Evolutionary conservation across 2,113 vertebrate species (phyloP).

Genomic region (Dolichallabes microphthalmus): DNA sequence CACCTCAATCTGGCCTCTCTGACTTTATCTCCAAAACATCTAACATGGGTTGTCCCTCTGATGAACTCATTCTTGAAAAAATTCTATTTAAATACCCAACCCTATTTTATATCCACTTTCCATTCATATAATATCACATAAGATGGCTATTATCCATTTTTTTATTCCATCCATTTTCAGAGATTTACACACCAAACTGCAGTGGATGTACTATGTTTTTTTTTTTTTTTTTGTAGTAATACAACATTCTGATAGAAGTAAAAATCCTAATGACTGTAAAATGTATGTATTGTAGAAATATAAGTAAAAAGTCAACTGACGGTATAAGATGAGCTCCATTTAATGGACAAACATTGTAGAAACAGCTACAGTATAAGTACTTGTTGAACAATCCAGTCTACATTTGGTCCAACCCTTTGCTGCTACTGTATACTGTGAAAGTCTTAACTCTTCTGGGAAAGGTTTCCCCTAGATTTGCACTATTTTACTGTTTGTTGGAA

Average conservation of each 20-base stretch:
- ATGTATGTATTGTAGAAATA: not conserved
- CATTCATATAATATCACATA: not conserved
- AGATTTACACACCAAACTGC: not conserved
- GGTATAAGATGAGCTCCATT: not conserved
- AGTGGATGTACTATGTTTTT: not conserved
- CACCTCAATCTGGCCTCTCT: no score
- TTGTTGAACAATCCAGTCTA: not conserved
- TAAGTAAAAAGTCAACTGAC: not conserved
- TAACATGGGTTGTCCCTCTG: no score
- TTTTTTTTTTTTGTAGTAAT: not conserved
- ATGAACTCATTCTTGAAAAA: no score
- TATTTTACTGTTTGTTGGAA: not conserved
- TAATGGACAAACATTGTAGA: not conserved
- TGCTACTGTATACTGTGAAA: not conserved
- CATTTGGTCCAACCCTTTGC: not conserved
- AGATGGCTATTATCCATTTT: conserved; percentile 4
- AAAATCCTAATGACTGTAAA: not conserved
- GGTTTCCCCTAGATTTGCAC: not conserved
- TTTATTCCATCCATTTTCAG: not conserved
- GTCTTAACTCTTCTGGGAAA: not conserved
- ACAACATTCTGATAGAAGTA: not conserved
- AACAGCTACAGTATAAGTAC: not conserved
- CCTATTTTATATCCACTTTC: not conserved
- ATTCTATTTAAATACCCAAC: no score
- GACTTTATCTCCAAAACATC: no score